These are phyloP conservation scores for Orientallactaga bullata DNA, from an alignment of 2,113 vertebrate species.

Conservation along the genomic window DNA sequence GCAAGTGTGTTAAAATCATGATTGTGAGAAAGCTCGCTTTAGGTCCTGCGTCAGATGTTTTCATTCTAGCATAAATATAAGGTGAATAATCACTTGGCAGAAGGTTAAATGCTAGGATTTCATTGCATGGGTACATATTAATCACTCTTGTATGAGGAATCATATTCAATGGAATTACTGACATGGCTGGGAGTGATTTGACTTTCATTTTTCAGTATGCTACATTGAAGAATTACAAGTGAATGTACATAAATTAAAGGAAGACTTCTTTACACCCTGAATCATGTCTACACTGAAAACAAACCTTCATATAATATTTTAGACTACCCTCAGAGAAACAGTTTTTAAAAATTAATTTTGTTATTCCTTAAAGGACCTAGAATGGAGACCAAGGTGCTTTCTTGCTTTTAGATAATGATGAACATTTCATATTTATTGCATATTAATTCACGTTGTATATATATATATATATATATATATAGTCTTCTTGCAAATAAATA, in stretches of 20 bases:
- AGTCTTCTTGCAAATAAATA: too few relatives aligned
- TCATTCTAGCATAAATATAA: conserved; percentile 31
- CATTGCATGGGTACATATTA: conserved; percentile 23
- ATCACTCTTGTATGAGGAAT: conserved; percentile 15
- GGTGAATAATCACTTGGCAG: conserved; percentile 38
- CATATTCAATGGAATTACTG: conserved; percentile 48
- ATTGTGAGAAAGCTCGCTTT: conserved; percentile 35
- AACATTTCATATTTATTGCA: conserved; percentile 39
- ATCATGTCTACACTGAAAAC: conserved; percentile 8
- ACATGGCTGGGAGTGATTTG: background rate
- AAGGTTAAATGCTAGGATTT: background rate
- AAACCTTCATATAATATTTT: conserved; percentile 23
- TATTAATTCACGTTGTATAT: background rate
- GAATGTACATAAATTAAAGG: background rate
- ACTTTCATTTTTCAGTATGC: background rate
- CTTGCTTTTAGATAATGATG: conserved; percentile 10
- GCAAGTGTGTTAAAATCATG: background rate
- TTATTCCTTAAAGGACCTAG: background rate
- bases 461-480: too few relatives aligned
- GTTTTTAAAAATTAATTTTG: conserved; percentile 2
- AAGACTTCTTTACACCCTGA: conserved; percentile 44
- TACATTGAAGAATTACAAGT: conserved; percentile 34
- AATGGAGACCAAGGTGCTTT: conserved; percentile 34
- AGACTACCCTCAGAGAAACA: background rate
- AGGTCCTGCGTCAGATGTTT: background rate